Conservation (phyloP, 2,113 vertebrate genomes). For the Varanus salvator region DNA sequence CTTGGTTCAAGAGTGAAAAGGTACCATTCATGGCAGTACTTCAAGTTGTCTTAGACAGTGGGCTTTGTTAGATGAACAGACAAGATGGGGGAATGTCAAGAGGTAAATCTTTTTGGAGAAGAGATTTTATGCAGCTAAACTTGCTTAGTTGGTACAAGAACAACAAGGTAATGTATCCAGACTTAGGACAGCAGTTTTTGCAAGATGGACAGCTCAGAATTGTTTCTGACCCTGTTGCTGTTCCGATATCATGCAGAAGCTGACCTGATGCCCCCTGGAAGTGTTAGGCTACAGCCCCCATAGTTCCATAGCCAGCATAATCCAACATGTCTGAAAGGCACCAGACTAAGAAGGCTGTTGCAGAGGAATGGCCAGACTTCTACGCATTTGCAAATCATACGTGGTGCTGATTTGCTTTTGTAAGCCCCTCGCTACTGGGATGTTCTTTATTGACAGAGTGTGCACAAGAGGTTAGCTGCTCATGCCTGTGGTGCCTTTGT, state of each 20-base stretch:
- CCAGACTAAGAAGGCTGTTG: neutral
- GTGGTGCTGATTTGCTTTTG: neutral
- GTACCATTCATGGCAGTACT: conserved; percentile 68
- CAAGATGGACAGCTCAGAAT: neutral
- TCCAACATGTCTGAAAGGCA: too few relatives aligned
- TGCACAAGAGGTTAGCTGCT: conserved; percentile 86
- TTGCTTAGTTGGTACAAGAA: neutral
- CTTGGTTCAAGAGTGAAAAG: conserved; percentile 90
- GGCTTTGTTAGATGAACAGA: neutral
- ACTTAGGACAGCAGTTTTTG: neutral
- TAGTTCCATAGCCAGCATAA: too few relatives aligned
- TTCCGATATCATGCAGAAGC: too few relatives aligned
- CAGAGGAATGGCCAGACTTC: neutral
- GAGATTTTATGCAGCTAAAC: conserved; percentile 2
- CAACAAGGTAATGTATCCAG: neutral
- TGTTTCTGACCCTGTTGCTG: neutral
- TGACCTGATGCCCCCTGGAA: too few relatives aligned
- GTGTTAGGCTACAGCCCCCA: too few relatives aligned
- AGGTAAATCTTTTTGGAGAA: neutral
- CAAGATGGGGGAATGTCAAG: neutral
- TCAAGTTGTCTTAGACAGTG: neutral
- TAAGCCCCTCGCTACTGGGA: neutral
- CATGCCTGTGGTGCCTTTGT: conserved; percentile 91
- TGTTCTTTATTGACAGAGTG: conserved; percentile 71
- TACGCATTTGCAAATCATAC: neutral